Evolutionary conservation across 2,888 invertebrate species (phyloP), one percentile per base, ranked within the genome.

Genomic region (Tachystola acroxantha): DNA sequence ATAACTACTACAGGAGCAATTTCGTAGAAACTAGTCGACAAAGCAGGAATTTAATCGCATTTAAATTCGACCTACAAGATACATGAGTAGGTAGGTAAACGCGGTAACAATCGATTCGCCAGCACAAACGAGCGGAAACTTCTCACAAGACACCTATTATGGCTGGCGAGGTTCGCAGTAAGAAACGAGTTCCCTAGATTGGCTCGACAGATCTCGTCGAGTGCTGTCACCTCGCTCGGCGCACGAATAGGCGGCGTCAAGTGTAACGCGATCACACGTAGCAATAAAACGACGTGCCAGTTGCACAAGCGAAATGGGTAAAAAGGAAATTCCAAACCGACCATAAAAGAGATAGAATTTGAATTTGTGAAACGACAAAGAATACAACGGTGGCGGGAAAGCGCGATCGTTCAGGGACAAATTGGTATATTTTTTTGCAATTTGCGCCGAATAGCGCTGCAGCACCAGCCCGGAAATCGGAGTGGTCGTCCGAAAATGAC

Each of bases 401-500:
- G 10, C 6, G 10, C 31, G 30, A 45, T 40, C 43, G 36, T 40
- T 39, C 38, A 39, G 46, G 45, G 53, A 44, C 46, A 46, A 55
- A 52, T 57, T 50, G 41, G 43, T 40, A 16, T 40, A 53, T 62
- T 64, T 61, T 65, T 60, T 53, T 52, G 45, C 42, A 49, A 57
- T 62, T 63, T 51, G 53, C 40, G 46, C 12, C 28, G 32, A 32
- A 28, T 32, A 25, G 22, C 12, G 14, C 50, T 45, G 47, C 52
- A 42, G 43, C 45, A 48, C 53, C 43, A 53, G 61, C 50, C 64
- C 66, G 72, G 67, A 75, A 72, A 67, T 69, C 53, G 57, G 60
- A 61, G 60, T 64, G 64, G 57, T 55, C 62, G 57, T 57, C 63
- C 57, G 53, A 72, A 77, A 74, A 74, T 70, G 70, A 75, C 75